Base-by-base conservation (phyloP, 2,797 vertebrate genomes). In the Ctenopoma multispine region DNA sequence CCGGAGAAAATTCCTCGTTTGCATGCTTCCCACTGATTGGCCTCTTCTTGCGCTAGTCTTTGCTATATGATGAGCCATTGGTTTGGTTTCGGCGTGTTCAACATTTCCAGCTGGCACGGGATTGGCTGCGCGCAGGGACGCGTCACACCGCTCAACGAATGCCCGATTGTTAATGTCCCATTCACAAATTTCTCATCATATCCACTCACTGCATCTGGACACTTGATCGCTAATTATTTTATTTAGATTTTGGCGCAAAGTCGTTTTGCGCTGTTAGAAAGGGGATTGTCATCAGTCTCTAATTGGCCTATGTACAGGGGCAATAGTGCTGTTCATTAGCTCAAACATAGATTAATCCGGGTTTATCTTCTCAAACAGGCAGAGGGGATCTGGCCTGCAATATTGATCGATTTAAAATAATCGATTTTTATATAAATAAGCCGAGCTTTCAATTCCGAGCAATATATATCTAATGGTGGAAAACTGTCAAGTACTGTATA, bases 151-250 rank as follows among this genome's bases (percentile, higher is more conserved):
- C 68, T 85, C 96, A 95, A 95, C 96, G 94, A 97, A 96, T 93
- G 91, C 93, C 92, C 94, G 91, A 92, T 94, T 68, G 92, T 90
- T 90, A 89, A 89, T 90, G 88, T 94, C 91, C 94, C 97, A 98
- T 98, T 98, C 96, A 97, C 95, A 97, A 98, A 95, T 93, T 93
- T 90, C 89, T 84, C 86, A 91, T 94, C 92, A 82, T 91, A 54
- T 40, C 70, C 43, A 58, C 51, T 40, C 74, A 17, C 62, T 64
- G 72, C 78, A 75, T 72, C 63, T 56, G 66, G 76, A 78, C 67
- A 72, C 79, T 73, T 72, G 50, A 73, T 79, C 81, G 68, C 76
- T 77, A 79, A 84, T 83, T 75, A 84, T 78, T 75, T 66, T 48
- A 69, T 81, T 77, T 81, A 44, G 53, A 72, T 73, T 75, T 59